Evolutionary conservation across 2,113 vertebrate species (phyloP), one percentile per base, ranked within the genome.

Genomic region (Eudorcas thomsonii): DNA sequence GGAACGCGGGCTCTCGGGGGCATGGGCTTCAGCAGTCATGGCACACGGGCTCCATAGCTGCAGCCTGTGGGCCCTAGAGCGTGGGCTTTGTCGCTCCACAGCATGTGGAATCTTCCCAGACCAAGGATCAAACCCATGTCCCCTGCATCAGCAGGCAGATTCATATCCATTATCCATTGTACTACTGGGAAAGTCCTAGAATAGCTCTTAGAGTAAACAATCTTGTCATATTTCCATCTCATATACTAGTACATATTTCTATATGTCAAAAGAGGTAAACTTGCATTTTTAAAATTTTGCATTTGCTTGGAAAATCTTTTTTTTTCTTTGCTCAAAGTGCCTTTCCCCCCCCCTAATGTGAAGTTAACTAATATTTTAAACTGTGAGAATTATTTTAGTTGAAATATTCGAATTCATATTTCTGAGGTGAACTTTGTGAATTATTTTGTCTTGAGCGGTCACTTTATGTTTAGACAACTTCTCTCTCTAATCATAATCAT

Each of bases 361-460:
- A 17, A 86, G 39, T 81, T 90, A 39, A 39, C 30, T 30, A 82
- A 88, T 81, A 62, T 55, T n/a, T 83, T 84, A 7, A 62, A 71
- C 50, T 90, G 21, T 80, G 83, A 92, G 36, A 55, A 85, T 62
- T n/a, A 57, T 59, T 92, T 90, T 74, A 87, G 87, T 96, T 81
- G 64, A n/a, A 25, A 21, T 81, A 92, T 80, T 94, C 7, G 39
- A 39, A 77, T 91, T 86, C 4, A 86, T 10, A 55, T 83, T 96
- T 91, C 14, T 5, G 36, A 92, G 48, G n/a, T 54, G 54, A 50
- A 64, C 5, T 60, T 90, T n/a, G 33, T 64, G 21, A 36, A 25
- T 62, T 95, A 26, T 36, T 94, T 94, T 93, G 30, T 48, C 87
- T 91, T 67, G 59, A 90, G 54, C 1, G 3, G 57, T 55, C 9